Percentiles rank a stretch among this genome's conserved stretches.
phyloP scores from a whole-genome alignment of 2,888 invertebrate species.

The Salpingus planirostris region DNA sequence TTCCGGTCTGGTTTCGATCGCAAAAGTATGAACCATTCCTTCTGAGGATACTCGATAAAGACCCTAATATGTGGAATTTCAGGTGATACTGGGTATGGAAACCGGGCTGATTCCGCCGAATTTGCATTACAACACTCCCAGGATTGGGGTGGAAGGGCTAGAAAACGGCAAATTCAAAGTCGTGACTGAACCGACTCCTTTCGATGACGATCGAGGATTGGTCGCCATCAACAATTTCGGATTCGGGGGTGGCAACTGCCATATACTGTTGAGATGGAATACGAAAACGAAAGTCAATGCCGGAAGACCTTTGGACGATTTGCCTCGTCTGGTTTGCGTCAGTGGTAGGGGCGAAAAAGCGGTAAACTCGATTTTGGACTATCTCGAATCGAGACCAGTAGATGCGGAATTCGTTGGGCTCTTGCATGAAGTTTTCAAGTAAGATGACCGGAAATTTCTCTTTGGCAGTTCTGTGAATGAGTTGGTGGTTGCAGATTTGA shows the following conservation, averaged over 20 bases:
- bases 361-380: slow-evolving; percentile 53
- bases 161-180: slow-evolving; percentile 45
- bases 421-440: slow-evolving; percentile 9
- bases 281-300: slow-evolving; percentile 52
- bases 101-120: slow-evolving; percentile 59
- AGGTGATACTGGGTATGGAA: slow-evolving; percentile 59
- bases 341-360: slow-evolving; percentile 73
- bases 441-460: no score
- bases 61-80: slow-evolving; percentile 31
- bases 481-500: no score
- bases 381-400: slow-evolving; percentile 50
- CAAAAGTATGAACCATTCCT: slow-evolving; percentile 3
- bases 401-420: slow-evolving; percentile 55
- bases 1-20: slow-evolving; percentile 70
- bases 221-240: slow-evolving; percentile 72
- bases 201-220: slow-evolving; percentile 34
- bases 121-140: slow-evolving; percentile 54
- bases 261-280: slow-evolving; percentile 54
- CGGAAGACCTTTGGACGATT: slow-evolving; percentile 52
- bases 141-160: slow-evolving; percentile 43
- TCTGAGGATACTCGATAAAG: slow-evolving; percentile 22
- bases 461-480: no score
- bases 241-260: slow-evolving; percentile 82
- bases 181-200: slow-evolving; percentile 43
- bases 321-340: slow-evolving; percentile 62